Percentiles rank a stretch among this genome's conserved stretches.
Evolutionary conservation across 2,888 invertebrate species (phyloP).

Genomic region (Rhyacophila evoluta): DNA sequence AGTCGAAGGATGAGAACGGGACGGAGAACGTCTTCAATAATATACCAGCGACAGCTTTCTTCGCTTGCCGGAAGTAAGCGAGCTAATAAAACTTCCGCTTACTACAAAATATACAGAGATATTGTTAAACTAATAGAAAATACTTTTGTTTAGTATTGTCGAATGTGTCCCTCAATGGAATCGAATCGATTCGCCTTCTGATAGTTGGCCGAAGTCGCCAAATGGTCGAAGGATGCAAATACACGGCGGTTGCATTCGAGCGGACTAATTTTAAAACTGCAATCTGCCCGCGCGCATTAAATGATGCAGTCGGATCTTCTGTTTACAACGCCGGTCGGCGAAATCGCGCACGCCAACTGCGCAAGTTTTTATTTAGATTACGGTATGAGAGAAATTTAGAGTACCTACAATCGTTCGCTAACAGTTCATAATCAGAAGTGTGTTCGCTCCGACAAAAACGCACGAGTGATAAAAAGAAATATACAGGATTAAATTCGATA

Average conservation of each 20-base stretch:
- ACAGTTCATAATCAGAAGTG: not conserved
- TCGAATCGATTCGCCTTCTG: not conserved
- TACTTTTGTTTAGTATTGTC: too few relatives aligned
- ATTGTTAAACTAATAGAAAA: too few relatives aligned
- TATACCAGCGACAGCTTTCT: too few relatives aligned
- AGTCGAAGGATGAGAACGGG: not conserved
- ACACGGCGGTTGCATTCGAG: not conserved
- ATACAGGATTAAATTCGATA: not conserved
- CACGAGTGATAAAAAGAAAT: too few relatives aligned
- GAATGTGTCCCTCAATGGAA: not conserved
- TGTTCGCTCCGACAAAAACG: not conserved
- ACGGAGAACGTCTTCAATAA: not conserved
- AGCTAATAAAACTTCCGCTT: too few relatives aligned
- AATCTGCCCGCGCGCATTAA: not conserved
- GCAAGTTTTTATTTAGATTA: conserved; percentile 11
- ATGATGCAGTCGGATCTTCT: not conserved
- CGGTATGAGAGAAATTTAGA: not conserved
- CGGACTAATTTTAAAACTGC: conserved; percentile 23
- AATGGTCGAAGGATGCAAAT: not conserved
- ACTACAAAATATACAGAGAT: too few relatives aligned
- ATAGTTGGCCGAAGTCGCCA: not conserved
- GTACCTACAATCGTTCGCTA: not conserved
- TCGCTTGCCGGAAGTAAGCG: too few relatives aligned
- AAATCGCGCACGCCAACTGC: not conserved
- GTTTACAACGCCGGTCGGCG: not conserved